Percentiles rank a stretch among this genome's conserved stretches.
These are phyloP conservation scores for Montipora capricornis DNA, from an alignment of 64 coral and sea anemone genomes.

Conservation along the genomic window DNA sequence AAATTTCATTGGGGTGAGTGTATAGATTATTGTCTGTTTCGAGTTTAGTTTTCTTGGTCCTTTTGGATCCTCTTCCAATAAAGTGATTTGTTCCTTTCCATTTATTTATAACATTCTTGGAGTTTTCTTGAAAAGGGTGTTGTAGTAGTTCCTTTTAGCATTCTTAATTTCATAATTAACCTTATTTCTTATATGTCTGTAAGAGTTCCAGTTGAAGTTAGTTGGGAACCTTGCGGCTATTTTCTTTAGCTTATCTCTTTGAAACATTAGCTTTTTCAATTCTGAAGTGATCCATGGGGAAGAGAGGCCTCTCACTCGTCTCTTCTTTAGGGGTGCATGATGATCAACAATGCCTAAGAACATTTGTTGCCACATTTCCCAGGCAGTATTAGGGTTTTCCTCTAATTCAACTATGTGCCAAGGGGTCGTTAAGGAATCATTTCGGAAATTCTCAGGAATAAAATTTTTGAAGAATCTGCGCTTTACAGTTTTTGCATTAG, in stretches of 20 bases:
- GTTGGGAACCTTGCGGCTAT: slow-evolving; percentile 9
- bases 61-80: no score
- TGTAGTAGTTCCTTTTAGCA: not conserved
- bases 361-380: no score
- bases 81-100: no score
- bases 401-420: no score
- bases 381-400: no score
- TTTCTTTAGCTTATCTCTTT: slow-evolving; percentile 47
- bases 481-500: not conserved
- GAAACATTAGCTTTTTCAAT: not conserved
- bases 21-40: no score
- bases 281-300: no score
- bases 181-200: not conserved
- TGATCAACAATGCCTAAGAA: no score
- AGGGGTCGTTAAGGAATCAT: not conserved
- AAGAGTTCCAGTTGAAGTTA: not conserved
- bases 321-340: no score
- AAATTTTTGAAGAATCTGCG: not conserved
- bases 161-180: not conserved
- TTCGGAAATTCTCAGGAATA: not conserved
- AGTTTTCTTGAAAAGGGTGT: not conserved
- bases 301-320: no score
- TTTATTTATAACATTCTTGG: not conserved
- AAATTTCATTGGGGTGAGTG: no score
- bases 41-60: no score